Conservation (phyloP, 1,140 invertebrate species). For the Zaprionus taronus region DNA sequence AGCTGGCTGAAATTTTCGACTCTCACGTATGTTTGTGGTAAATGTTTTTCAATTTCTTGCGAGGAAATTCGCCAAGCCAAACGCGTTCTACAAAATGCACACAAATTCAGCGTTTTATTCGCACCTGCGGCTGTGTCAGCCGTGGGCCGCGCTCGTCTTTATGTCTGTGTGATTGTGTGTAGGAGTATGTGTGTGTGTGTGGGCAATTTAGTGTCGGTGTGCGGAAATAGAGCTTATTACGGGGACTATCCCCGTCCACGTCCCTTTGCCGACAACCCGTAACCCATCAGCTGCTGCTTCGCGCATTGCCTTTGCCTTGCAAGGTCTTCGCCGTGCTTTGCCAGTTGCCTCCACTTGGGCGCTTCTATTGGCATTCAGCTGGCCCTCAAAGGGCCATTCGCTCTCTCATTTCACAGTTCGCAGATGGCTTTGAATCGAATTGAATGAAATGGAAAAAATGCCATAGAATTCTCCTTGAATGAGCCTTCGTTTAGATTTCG, state of each 20-base stretch:
- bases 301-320: neutral
- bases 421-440: constrained; percentile 75
- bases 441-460: constrained; percentile 68
- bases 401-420: constrained; percentile 67
- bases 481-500: constrained; percentile 64
- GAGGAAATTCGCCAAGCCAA: constrained; percentile 35
- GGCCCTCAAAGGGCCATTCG: constrained; percentile 45
- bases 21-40: constrained; percentile 71
- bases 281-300: neutral
- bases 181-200: constrained; percentile 54
- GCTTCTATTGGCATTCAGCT: constrained; percentile 29
- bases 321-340: neutral
- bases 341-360: neutral
- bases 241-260: constrained; percentile 15
- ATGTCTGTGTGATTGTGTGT: constrained; percentile 21
- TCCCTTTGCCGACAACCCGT: neutral
- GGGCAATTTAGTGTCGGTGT: constrained; percentile 54
- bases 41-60: constrained; percentile 76
- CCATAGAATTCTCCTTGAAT: constrained; percentile 68
- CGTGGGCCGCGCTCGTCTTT: constrained; percentile 12
- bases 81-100: constrained; percentile 65
- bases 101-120: constrained; percentile 78
- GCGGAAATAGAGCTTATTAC: constrained; percentile 76
- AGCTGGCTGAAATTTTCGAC: constrained; percentile 18
- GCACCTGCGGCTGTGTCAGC: constrained; percentile 59